phyloP scores from a whole-genome alignment of 1,140 invertebrate species.

The Plectus sambesii region DNA sequence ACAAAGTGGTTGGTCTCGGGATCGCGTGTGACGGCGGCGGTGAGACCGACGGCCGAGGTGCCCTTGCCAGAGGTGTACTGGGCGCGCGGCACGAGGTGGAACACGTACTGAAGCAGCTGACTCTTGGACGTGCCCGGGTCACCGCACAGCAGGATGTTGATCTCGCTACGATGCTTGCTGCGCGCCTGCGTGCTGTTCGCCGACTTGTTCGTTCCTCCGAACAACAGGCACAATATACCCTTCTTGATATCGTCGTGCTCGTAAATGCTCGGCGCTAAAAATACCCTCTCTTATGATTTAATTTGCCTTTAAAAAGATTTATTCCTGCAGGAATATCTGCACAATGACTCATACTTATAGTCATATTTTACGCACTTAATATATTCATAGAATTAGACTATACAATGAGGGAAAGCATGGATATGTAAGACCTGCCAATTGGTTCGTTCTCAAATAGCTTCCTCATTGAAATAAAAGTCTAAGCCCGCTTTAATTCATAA shows the following conservation, averaged over 20 bases:
- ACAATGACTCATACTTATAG: too few species aligned
- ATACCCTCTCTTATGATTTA: conserved; percentile 8
- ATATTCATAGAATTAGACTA: too few species aligned
- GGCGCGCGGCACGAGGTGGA: conserved; percentile 81
- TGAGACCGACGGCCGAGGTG: conserved; percentile 92
- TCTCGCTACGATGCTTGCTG: conserved; percentile 53
- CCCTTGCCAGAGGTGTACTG: conserved; percentile 53
- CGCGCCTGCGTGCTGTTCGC: conserved; percentile 12
- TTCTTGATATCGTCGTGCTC: conserved; percentile 98
- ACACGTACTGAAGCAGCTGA: conserved; percentile 89
- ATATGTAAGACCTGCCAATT: too few species aligned
- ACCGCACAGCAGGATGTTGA: conserved; percentile 93
- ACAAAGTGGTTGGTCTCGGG: conserved; percentile 89
- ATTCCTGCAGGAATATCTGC: too few species aligned
- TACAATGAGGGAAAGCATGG: too few species aligned
- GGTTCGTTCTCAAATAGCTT: too few species aligned
- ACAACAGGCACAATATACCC: conserved; percentile 84
- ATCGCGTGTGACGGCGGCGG: conserved; percentile 97
- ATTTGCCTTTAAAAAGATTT: too few species aligned
- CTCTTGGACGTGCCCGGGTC: conserved; percentile 99
- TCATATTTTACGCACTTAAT: too few species aligned
- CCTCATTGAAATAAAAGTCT: too few species aligned
- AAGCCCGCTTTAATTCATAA: too few species aligned
- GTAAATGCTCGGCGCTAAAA: conserved; percentile 82
- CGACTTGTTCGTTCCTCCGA: conserved; percentile 90